Evolutionary conservation across 2,797 vertebrate species (phyloP).

Genomic region (Argyrosomus regius): DNA sequence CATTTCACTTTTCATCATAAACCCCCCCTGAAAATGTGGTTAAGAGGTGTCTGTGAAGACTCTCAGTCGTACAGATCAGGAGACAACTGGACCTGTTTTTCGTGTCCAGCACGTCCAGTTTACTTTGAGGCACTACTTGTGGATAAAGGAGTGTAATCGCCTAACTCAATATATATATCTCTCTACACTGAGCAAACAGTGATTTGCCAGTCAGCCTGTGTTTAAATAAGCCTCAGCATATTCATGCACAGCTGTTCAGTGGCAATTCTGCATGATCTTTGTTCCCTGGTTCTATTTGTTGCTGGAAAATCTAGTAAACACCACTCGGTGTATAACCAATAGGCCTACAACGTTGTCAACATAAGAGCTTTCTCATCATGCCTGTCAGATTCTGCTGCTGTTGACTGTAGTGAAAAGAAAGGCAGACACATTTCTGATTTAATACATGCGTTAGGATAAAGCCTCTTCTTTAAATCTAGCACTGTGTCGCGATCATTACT

Average conservation of each 20-base stretch:
- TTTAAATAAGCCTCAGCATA: constrained; percentile 20
- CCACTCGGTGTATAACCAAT: constrained; percentile 14
- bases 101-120: neutral
- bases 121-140: neutral
- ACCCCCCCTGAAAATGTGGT: constrained; percentile 21
- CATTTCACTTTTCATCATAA: constrained; percentile 54
- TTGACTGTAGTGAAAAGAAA: neutral
- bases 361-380: constrained; percentile 12
- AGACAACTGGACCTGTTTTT: constrained; percentile 6
- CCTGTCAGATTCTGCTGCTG: constrained; percentile 1
- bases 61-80: neutral
- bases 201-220: constrained; percentile 5
- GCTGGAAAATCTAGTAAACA: constrained; percentile 24
- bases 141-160: constrained; percentile 7
- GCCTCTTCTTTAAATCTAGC: constrained; percentile 23
- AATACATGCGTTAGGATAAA: constrained; percentile 15
- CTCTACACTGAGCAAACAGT: neutral
- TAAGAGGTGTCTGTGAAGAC: neutral
- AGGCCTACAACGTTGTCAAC: constrained; percentile 2
- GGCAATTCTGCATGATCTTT: constrained; percentile 10
- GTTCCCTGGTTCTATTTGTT: constrained; percentile 4
- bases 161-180: neutral
- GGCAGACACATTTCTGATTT: neutral
- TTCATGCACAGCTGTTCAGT: constrained; percentile 34
- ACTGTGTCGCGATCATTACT: constrained; percentile 23